Base-by-base conservation (phyloP, 37 sponge, comb jelly and placozoan genomes). In the Sycon ciliatum region DNA sequence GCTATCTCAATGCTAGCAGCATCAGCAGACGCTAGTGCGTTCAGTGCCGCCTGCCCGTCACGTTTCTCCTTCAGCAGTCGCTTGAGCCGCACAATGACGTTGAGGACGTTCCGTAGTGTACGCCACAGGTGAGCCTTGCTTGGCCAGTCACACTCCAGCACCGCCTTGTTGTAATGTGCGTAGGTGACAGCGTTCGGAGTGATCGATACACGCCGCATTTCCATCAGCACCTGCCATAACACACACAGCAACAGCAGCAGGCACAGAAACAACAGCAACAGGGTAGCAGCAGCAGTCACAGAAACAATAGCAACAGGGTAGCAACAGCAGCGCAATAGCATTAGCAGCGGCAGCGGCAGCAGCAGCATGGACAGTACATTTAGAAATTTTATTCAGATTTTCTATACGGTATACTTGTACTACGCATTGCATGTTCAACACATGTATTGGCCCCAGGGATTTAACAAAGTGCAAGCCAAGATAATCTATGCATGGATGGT, bases 121-220 rank as follows among this genome's bases (percentile, higher is more conserved):
- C 67, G 75, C 89, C 89, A 89, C 29, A 49, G 39, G 33, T 68
- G 73, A 68, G 52, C 73, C 39, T 31, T 49, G 52, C 67, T 65
- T 5, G 87, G 87, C 84, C 91, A 90, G 30, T 28, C 23, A 16
- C 71, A 32, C 56, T 85, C 86, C 68, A 81, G 33, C 57, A 85
- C 73, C 31, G 76, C 82, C 75, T 83, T 83, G 71, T 90, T 90
- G 78, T 90, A 90, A 71, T 84, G 82, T 20, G 84, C 84, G 56
- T 90, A 90, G 29, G 91, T 90, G 55, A 90, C 78, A 3, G 91
- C 91, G 64, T 83, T 81, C n/a, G 91, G 86, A 20, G 86, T 84
- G 32, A 80, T 83, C 0, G 87, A 87, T 37, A 68, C 77, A 36
- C 75, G 76, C 16, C 65, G 77, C 76, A 90, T 82, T 56, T 83